Percentiles rank a stretch among this genome's conserved stretches.
These are phyloP conservation scores for Eueremaeus valkanovi DNA, from an alignment of 2,888 invertebrate species.

Conservation along the genomic window DNA sequence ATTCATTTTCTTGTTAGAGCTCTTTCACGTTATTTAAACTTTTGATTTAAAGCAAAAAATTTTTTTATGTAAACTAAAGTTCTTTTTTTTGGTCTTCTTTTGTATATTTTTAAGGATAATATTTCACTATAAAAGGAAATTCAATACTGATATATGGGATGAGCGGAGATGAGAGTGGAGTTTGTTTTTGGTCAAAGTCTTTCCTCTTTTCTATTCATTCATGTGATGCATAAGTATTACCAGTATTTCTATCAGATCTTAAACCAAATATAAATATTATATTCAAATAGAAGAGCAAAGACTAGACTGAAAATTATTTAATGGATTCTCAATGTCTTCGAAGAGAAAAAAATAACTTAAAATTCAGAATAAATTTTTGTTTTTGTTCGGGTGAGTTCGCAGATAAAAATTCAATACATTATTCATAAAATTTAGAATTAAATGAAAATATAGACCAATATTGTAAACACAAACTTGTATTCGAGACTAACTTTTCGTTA, in stretches of 20 bases:
- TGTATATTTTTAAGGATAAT: not conserved
- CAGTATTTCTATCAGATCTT: not conserved
- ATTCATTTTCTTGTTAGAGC: too few species aligned
- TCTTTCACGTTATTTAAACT: not conserved
- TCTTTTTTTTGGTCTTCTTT: too few species aligned
- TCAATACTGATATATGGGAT: not conserved
- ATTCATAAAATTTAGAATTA: not conserved
- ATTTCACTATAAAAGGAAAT: constrained; percentile 11
- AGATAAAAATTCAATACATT: not conserved
- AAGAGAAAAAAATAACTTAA: not conserved
- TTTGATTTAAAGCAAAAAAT: not conserved
- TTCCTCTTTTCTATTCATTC: not conserved
- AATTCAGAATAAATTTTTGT: not conserved
- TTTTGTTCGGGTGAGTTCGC: not conserved
- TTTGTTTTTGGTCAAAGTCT: not conserved
- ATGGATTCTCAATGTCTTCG: not conserved
- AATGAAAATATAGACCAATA: not conserved
- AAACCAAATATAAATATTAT: not conserved
- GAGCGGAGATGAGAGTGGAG: not conserved
- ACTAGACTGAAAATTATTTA: not conserved
- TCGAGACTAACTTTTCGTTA: not conserved
- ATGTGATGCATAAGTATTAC: constrained; percentile 2
- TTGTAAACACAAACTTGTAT: not conserved
- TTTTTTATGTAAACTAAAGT: not conserved
- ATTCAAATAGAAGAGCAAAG: not conserved